Base-by-base conservation (phyloP, 1,140 invertebrate genomes). In the Bombus breviceps region DNA sequence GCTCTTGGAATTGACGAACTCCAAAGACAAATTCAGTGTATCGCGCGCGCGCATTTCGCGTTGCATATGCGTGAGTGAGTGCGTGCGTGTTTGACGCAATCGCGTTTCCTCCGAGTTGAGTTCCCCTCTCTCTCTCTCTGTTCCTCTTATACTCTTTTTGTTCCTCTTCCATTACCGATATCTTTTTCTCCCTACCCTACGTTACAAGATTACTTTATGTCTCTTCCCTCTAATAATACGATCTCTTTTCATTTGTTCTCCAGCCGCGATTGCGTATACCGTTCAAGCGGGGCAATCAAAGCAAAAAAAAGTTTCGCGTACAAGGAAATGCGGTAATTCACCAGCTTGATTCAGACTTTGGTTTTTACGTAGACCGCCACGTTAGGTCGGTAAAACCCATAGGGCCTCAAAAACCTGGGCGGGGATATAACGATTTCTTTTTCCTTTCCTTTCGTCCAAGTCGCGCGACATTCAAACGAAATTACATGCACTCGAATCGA, bases 81-180 rank as follows among this genome's bases (percentile, higher is more conserved):
- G 68, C n/a, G 80, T 85, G 41, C 66, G 41, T 59, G 53, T 81
- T 86, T 89, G 88, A 90, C 81, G 89, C 85, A 90, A 90, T 90
- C 74, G 74, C 62, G 81, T 89, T 82, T 90, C 85, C 79, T 47
- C 57, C 81, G 37, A 59, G 66, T 81, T 62, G n/a, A 15, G 47
- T 78, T 37, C 22, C 57, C 62, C 57, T 59, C 10, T 74, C 22
- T 73, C 22, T 73, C 72, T 80, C 12, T 75, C 37, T 39, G 2
- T 72, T 6, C 13, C n/a, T 68, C 22, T 39, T 9, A 2, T 64
- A 10, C 59, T 39, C n/a, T 32, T 72, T 25, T 28, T 25, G 4
- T 34, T 66, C 18, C 53, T 78, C n/a, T 72, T 32, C 28, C 74
- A 12, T 32, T 9, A 1, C 41, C 25, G 32, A 43, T 57, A 34